A percentile compares a stretch with the other conserved stretches of the same genome.
Conservation (phyloP, 2,888 invertebrate genomes). For the Ditylenchus weischeri region DNA sequence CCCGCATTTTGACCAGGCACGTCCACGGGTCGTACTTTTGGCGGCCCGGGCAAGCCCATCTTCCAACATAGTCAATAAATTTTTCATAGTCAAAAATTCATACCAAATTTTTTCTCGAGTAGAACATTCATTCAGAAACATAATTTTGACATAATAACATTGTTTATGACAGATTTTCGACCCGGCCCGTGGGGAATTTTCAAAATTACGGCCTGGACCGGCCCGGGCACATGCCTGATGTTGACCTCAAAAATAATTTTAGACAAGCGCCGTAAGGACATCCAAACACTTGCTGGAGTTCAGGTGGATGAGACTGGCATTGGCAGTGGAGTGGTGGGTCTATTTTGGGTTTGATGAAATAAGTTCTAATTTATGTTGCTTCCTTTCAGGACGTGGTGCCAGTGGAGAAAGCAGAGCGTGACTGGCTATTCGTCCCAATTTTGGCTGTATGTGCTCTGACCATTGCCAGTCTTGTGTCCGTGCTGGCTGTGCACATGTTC, state of each 20-base stretch:
- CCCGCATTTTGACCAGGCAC: too few relatives aligned
- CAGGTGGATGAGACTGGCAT: conserved; percentile 57
- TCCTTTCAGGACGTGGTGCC: conserved; percentile 50
- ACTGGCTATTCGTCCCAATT: conserved; percentile 54
- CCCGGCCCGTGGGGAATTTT: too few relatives aligned
- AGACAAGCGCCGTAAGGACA: conserved; percentile 57
- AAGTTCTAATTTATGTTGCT: conserved; percentile 1
- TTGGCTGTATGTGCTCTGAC: conserved; percentile 55
- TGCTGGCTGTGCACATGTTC: conserved; percentile 38
- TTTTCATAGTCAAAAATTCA: too few relatives aligned
- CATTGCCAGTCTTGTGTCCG: conserved; percentile 35
- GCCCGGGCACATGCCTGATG: too few relatives aligned
- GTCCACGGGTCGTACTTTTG: too few relatives aligned
- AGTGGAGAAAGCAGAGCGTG: conserved; percentile 52
- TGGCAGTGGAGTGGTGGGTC: conserved; percentile 49
- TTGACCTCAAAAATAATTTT: conserved; percentile 23
- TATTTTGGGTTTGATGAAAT: not conserved
- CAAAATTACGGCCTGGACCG: too few relatives aligned
- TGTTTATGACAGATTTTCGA: too few relatives aligned
- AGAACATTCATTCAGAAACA: too few relatives aligned
- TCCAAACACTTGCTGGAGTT: conserved; percentile 51
- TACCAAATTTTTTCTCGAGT: too few relatives aligned
- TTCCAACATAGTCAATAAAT: too few relatives aligned
- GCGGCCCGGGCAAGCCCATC: too few relatives aligned
- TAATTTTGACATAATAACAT: too few relatives aligned